These are phyloP conservation scores for Pseudorasbora parva DNA, from an alignment of 2,113 vertebrate species.

Conservation along the genomic window DNA sequence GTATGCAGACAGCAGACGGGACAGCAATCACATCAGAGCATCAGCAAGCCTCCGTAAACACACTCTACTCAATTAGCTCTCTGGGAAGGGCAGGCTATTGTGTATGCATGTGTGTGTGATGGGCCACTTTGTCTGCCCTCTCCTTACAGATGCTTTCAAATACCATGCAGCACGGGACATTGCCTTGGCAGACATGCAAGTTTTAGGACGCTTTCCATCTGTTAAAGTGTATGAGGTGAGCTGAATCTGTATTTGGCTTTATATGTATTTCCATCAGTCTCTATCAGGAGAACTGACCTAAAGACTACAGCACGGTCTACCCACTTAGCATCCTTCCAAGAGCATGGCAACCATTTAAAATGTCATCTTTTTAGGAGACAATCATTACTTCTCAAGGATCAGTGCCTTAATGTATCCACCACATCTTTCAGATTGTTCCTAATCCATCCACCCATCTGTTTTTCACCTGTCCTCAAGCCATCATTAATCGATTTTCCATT, in stretches of 20 bases:
- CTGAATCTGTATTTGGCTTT: neutral
- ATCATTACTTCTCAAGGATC: neutral
- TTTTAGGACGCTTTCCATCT: neutral
- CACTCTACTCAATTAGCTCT: constrained; percentile 42
- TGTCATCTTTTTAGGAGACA: neutral
- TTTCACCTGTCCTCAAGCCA: neutral
- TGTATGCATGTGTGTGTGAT: neutral
- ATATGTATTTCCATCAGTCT: neutral
- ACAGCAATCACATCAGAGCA: constrained; percentile 43
- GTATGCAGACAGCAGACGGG: constrained; percentile 32
- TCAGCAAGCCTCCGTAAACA: constrained; percentile 44
- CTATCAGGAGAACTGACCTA: neutral
- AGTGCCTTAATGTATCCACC: constrained; percentile 12
- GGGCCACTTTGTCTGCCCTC: neutral
- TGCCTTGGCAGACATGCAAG: neutral
- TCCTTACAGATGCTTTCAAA: constrained; percentile 3
- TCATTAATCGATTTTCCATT: constrained; percentile 39
- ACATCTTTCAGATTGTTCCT: neutral
- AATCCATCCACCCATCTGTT: constrained; percentile 20
- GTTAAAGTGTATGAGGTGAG: neutral
- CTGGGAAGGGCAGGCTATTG: constrained; percentile 25
- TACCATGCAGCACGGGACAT: neutral
- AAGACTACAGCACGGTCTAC: neutral
- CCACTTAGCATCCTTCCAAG: neutral
- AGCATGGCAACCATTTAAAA: neutral